These are phyloP conservation scores for Altica lythri DNA, from an alignment of 2,888 invertebrate genomes.

Conservation along the genomic window DNA sequence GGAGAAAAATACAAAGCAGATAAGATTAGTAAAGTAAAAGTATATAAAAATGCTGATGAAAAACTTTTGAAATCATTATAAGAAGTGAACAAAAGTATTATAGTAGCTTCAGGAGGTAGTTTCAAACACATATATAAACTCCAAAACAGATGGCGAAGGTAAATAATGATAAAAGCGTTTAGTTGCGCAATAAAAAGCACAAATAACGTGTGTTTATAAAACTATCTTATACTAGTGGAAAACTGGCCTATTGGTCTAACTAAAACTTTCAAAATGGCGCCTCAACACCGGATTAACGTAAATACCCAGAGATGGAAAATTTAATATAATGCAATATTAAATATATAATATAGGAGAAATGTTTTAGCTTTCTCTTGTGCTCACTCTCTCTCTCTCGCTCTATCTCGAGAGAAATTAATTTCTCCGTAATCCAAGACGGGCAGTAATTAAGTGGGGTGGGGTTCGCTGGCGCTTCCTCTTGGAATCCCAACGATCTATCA, in stretches of 20 bases:
- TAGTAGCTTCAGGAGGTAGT: too few species aligned
- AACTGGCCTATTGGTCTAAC: neutral
- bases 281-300: neutral
- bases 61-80: too few species aligned
- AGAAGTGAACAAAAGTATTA: too few species aligned
- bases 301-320: slow-evolving; percentile 50
- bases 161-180: too few species aligned
- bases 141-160: too few species aligned
- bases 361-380: slow-evolving; percentile 36
- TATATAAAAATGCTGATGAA: too few species aligned
- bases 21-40: too few species aligned
- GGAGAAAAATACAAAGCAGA: too few species aligned
- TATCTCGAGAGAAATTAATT: slow-evolving; percentile 55
- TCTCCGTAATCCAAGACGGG: slow-evolving; percentile 58
- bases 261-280: slow-evolving; percentile 1
- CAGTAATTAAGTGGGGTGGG: slow-evolving; percentile 56
- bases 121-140: too few species aligned
- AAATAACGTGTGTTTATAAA: too few species aligned
- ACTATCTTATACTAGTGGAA: neutral
- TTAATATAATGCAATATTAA: slow-evolving; percentile 58
- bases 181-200: too few species aligned
- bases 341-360: slow-evolving; percentile 57
- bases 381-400: slow-evolving; percentile 15
- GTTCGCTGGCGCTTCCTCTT: slow-evolving; percentile 35
- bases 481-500: slow-evolving; percentile 57